A percentile compares a stretch with the other conserved stretches of the same genome.
Conservation (phyloP, 2,113 vertebrate species). For the Monopterus albus region DNA sequence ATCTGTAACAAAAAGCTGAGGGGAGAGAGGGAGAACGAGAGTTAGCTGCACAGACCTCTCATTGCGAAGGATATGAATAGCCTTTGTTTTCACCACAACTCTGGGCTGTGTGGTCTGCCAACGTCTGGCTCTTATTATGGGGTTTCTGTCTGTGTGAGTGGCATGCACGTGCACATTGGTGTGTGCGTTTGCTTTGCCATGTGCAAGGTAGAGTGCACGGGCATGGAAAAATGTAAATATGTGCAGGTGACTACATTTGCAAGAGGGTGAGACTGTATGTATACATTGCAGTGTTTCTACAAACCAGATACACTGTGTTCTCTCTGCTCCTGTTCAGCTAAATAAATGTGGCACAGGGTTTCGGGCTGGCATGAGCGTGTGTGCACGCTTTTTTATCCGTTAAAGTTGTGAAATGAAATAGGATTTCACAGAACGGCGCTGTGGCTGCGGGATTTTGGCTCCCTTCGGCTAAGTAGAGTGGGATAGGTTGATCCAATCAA, state of each 20-base stretch:
- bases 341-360: slow-evolving; percentile 69
- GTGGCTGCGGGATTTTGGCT: slow-evolving; percentile 78
- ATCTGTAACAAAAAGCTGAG: slow-evolving; percentile 81
- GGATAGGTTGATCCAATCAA: slow-evolving; percentile 81
- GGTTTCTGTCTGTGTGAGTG: slow-evolving; percentile 81
- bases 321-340: slow-evolving; percentile 54
- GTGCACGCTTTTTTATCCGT: slow-evolving; percentile 74
- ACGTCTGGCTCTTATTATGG: slow-evolving; percentile 87
- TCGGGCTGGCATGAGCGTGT: slow-evolving; percentile 62
- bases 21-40: slow-evolving; percentile 60
- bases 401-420: slow-evolving; percentile 83
- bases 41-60: slow-evolving; percentile 78
- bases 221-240: slow-evolving; percentile 41
- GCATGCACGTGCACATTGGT: slow-evolving; percentile 73
- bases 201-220: slow-evolving; percentile 24
- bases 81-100: slow-evolving; percentile 85
- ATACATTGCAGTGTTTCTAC: slow-evolving; percentile 57
- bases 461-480: slow-evolving; percentile 78
- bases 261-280: slow-evolving; percentile 38
- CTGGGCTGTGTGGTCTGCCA: slow-evolving; percentile 83
- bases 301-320: slow-evolving; percentile 58
- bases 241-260: slow-evolving; percentile 66
- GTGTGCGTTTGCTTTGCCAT: slow-evolving; percentile 35
- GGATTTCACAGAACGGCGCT: slow-evolving; percentile 80
- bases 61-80: slow-evolving; percentile 86